These are phyloP conservation scores for Leucophenga maculata DNA, from an alignment of 2,888 invertebrate species.

Conservation along the genomic window DNA sequence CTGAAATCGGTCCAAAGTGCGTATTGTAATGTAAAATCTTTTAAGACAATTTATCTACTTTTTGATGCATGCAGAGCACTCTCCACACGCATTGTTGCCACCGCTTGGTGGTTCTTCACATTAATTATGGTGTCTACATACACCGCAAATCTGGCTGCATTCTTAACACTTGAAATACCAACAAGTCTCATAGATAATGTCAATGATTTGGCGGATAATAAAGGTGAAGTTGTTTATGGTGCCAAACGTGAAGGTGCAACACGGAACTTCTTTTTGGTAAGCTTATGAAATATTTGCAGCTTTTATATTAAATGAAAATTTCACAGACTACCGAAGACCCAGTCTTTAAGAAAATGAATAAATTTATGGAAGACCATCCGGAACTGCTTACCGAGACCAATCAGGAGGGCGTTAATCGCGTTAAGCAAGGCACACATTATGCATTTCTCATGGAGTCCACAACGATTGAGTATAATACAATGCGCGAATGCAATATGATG, in stretches of 20 bases:
- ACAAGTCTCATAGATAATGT: slow-evolving; percentile 83
- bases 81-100: slow-evolving; percentile 88
- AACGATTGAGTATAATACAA: slow-evolving; percentile 81
- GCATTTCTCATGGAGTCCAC: slow-evolving; percentile 87
- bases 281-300: not conserved
- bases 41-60: no score
- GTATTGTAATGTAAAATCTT: slow-evolving; percentile 53
- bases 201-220: slow-evolving; percentile 83
- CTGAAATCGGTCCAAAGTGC: slow-evolving; percentile 90
- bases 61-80: slow-evolving; percentile 78
- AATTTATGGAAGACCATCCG: slow-evolving; percentile 82
- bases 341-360: slow-evolving; percentile 84
- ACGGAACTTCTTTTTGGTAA: slow-evolving; percentile 88
- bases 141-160: slow-evolving; percentile 92
- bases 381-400: slow-evolving; percentile 74
- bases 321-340: slow-evolving; percentile 78
- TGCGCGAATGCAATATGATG: slow-evolving; percentile 78
- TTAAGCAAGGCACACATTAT: slow-evolving; percentile 73
- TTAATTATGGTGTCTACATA: slow-evolving; percentile 85
- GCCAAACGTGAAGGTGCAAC: slow-evolving; percentile 89
- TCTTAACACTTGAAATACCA: slow-evolving; percentile 85
- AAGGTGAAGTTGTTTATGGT: slow-evolving; percentile 88
- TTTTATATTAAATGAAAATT: not conserved
- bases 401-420: slow-evolving; percentile 75
- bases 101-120: slow-evolving; percentile 92